phyloP scores from a whole-genome alignment of 2,113 vertebrate genomes.

The Hystrix cristata region DNA sequence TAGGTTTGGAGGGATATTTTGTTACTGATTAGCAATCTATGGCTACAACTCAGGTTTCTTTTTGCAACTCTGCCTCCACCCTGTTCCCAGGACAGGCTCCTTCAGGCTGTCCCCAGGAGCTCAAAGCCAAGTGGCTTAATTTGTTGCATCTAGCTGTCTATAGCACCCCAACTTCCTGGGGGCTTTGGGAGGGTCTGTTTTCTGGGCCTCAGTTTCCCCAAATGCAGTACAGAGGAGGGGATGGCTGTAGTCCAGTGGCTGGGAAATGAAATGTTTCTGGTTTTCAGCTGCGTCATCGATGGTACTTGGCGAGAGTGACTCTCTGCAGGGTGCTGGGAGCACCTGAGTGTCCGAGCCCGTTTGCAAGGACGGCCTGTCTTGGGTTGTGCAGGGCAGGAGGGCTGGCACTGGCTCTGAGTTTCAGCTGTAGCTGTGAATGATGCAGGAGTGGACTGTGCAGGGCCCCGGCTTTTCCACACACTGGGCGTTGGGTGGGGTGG shows the following conservation, averaged over 20 bases:
- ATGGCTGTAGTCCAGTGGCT: neutral
- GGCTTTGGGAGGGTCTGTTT: neutral
- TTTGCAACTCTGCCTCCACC: constrained; percentile 59
- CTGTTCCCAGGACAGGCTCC: neutral
- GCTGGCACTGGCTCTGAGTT: neutral
- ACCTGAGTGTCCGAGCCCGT: accelerated
- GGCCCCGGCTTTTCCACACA: neutral
- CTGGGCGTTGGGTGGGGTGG: neutral
- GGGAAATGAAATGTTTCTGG: neutral
- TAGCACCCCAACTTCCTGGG: neutral
- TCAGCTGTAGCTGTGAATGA: neutral
- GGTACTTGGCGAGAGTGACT: neutral
- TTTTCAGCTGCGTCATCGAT: constrained; percentile 28
- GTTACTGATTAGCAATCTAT: constrained; percentile 77
- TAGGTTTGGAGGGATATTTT: constrained; percentile 68
- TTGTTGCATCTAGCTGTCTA: neutral
- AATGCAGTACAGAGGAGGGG: neutral
- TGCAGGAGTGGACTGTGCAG: neutral
- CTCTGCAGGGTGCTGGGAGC: neutral
- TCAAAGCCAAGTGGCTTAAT: neutral
- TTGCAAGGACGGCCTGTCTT: neutral
- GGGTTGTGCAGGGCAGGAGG: neutral
- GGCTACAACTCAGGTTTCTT: constrained; percentile 62
- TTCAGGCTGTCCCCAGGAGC: neutral
- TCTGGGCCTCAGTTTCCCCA: constrained; percentile 58